Conservation (phyloP, 2,797 vertebrate species). For the Emys orbicularis region DNA sequence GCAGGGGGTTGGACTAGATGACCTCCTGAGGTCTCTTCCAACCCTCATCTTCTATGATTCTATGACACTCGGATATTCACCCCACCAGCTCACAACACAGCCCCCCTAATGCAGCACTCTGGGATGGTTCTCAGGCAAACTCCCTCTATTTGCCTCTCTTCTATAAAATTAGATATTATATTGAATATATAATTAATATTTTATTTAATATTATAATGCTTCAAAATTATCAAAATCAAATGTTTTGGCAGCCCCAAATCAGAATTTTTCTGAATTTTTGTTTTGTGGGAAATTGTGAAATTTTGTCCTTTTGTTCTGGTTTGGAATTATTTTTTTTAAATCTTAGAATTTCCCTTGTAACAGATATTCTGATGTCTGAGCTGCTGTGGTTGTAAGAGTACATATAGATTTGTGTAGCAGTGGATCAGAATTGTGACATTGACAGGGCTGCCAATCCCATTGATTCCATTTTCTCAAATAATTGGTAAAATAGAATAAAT, state of each 20-base stretch:
- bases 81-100: too few species aligned
- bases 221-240: neutral
- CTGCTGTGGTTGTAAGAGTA: neutral
- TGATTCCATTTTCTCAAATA: rapidly evolving
- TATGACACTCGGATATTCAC: too few species aligned
- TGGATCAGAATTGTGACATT: neutral
- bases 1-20: too few species aligned
- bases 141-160: too few species aligned
- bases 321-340: neutral
- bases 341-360: neutral
- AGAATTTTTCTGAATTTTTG: neutral
- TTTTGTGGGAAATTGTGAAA: neutral
- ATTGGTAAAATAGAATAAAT: neutral
- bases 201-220: neutral
- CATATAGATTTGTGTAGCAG: rapidly evolving
- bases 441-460: neutral
- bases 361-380: neutral
- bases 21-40: too few species aligned
- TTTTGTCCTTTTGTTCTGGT: neutral
- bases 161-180: neutral
- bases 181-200: neutral
- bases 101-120: too few species aligned
- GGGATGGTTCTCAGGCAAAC: too few species aligned
- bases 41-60: too few species aligned
- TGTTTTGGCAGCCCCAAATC: neutral